Evolutionary conservation across 2,797 vertebrate genomes (phyloP), one percentile per base, ranked within the genome.

Genomic region (Borostomias antarcticus): DNA sequence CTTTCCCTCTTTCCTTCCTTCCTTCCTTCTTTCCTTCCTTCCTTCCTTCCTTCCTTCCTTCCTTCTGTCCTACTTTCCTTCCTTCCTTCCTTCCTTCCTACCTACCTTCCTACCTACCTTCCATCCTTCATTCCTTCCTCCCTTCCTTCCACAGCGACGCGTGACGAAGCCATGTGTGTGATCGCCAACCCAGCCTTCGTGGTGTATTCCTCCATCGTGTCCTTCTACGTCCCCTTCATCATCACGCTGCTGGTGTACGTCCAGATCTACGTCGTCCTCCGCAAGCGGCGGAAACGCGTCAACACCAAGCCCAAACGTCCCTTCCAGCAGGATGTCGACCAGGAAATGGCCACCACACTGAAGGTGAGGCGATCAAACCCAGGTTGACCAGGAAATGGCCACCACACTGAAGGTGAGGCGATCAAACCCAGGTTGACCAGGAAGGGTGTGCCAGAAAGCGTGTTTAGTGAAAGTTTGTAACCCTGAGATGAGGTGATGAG

Each of bases 201-300:
- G 79, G 95, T 99, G 58, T 98, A 99, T 89, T 99, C 97, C 37
- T 99, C 98, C 74, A 94, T 99, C 2, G 96, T 98, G 77, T 98
- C 98, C 85, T 99, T 99, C 94, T 99, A 98, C 33, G 96, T 95
- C n/a, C 97, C 97, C 88, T 99, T 99, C 91, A 98, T 98, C 65
- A 95, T 99, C 79, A 99, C 98, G 0, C 91, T 99, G 89, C 93
- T 99, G 85, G 98, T 99, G 66, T 99, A 98, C 50, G 95, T 99
- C 82, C 96, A 99, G 93, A 99, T 99, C 82, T 99, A 98, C 75
- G 90, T 98, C 17, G 96, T 99, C 75, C 91, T 99, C 62, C 93
- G 93, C 70, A 96, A 93, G 73, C 93, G 98, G 64, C 89, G 96
- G 67, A 99, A 99, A 92, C 91, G 96, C 0, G 97, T 98, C 66